Conservation (phyloP, 2,797 vertebrate genomes). For the Enteromius radiatus region DNA sequence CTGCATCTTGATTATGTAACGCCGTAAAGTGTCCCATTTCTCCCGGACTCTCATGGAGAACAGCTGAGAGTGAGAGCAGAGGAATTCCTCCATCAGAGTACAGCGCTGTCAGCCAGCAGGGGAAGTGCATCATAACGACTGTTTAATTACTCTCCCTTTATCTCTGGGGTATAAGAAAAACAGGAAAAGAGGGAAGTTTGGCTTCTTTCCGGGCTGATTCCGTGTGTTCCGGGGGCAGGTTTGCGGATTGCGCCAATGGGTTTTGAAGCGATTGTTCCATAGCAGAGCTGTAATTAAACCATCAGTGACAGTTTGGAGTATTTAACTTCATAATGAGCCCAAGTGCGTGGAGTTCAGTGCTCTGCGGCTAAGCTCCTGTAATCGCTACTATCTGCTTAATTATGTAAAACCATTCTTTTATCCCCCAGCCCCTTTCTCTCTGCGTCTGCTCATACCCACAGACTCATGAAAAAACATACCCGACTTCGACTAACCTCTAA, state of each 20-base stretch:
- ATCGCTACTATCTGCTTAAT: slow-evolving; percentile 83
- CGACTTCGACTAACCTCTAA: slow-evolving; percentile 3
- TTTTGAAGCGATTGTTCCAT: slow-evolving; percentile 73
- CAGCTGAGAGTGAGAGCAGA: slow-evolving; percentile 27
- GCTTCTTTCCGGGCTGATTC: slow-evolving; percentile 51
- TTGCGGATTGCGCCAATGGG: slow-evolving; percentile 67
- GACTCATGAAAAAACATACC: slow-evolving; percentile 28
- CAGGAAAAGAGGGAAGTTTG: slow-evolving; percentile 22
- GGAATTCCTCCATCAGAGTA: slow-evolving; percentile 28
- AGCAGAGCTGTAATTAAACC: slow-evolving; percentile 79
- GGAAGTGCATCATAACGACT: slow-evolving; percentile 52
- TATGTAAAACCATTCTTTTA: slow-evolving; percentile 82
- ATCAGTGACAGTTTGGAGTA: slow-evolving; percentile 79
- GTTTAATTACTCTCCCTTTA: slow-evolving; percentile 63
- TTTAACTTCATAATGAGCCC: slow-evolving; percentile 82
- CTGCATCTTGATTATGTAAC: not conserved
- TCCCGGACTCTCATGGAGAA: not conserved
- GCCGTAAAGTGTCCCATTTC: not conserved
- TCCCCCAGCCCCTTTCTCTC: slow-evolving; percentile 68
- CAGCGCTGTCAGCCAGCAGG: slow-evolving; percentile 40
- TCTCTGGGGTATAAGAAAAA: slow-evolving; percentile 46
- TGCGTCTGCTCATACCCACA: slow-evolving; percentile 44
- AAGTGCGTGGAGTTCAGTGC: slow-evolving; percentile 75
- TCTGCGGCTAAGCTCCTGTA: slow-evolving; percentile 79
- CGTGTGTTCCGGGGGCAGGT: slow-evolving; percentile 66